Percentiles rank a stretch among this genome's conserved stretches.
Conservation (phyloP, 2,113 vertebrate genomes). For the Ameiurus melas region DNA sequence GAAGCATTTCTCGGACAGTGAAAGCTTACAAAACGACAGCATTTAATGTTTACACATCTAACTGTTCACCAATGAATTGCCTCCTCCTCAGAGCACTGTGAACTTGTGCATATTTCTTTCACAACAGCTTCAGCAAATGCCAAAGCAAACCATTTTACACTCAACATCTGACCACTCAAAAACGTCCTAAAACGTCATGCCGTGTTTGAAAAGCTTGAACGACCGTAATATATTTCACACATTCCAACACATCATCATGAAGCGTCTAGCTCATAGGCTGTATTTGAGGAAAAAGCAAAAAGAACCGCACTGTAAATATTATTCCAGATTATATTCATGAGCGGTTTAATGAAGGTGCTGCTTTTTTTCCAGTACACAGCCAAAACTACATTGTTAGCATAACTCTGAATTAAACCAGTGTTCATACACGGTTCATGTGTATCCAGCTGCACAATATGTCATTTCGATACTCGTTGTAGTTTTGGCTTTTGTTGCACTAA, state of each 20-base stretch:
- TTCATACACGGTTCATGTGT: slow-evolving; percentile 8
- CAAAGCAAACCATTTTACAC: slow-evolving; percentile 18
- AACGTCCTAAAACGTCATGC: not conserved
- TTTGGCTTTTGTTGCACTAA: slow-evolving; percentile 27
- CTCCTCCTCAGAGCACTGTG: not conserved
- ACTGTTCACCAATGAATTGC: not conserved
- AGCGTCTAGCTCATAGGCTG: not conserved
- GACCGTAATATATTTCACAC: not conserved
- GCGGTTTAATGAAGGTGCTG: not conserved
- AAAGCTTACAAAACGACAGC: not conserved
- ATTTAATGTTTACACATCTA: not conserved
- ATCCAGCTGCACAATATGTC: slow-evolving; percentile 10
- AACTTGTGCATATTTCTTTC: not conserved
- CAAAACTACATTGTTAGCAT: slow-evolving; percentile 27
- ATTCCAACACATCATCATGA: slow-evolving; percentile 10
- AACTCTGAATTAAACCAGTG: slow-evolving; percentile 14
- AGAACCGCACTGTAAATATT: slow-evolving; percentile 23
- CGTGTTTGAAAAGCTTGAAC: not conserved
- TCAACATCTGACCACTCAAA: slow-evolving; percentile 2
- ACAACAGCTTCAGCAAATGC: slow-evolving; percentile 2
- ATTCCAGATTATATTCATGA: slow-evolving; percentile 18
- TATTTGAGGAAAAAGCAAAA: not conserved
- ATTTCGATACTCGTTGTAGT: not conserved
- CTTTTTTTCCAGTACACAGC: not conserved
- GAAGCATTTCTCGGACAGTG: not conserved